A percentile compares a stretch with the other conserved stretches of the same genome.
Conservation (phyloP, 2,888 invertebrate genomes). For the Melanostoma mellinum region DNA sequence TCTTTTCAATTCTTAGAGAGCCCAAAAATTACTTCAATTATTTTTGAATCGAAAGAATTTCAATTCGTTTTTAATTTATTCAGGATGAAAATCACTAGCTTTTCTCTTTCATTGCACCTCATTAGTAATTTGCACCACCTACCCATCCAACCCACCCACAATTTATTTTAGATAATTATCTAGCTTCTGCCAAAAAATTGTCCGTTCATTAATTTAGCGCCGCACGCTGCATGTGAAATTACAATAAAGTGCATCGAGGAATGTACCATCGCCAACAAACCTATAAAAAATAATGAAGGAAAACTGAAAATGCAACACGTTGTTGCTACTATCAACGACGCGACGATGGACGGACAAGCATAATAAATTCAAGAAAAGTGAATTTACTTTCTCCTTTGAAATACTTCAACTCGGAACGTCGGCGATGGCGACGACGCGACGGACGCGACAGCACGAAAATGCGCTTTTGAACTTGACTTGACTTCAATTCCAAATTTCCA, state of each 20-base stretch:
- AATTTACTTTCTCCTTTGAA: constrained; percentile 67
- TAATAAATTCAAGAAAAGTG: constrained; percentile 69
- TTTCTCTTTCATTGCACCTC: too few relatives aligned
- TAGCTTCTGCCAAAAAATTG: background rate
- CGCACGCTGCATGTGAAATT: background rate
- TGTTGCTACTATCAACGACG: constrained; percentile 27
- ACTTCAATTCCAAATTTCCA: constrained; percentile 68
- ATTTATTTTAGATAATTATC: background rate
- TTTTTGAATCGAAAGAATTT: too few relatives aligned
- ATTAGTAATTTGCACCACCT: background rate
- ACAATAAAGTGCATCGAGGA: too few relatives aligned
- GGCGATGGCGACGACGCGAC: constrained; percentile 7
- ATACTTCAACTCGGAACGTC: constrained; percentile 14
- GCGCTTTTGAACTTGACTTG: constrained; percentile 73
- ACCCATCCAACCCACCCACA: constrained; percentile 10
- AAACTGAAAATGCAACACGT: constrained; percentile 53
- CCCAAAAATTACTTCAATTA: too few relatives aligned
- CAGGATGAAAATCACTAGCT: too few relatives aligned
- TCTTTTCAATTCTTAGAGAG: too few relatives aligned
- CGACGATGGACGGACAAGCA: constrained; percentile 29
- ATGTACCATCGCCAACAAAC: background rate
- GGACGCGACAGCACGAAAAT: constrained; percentile 56
- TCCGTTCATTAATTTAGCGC: constrained; percentile 14
- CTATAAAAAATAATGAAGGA: background rate
- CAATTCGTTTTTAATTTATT: too few relatives aligned